Evolutionary conservation across 2,888 invertebrate genomes (phyloP).

Genomic region (Cryptocephalus moraei): DNA sequence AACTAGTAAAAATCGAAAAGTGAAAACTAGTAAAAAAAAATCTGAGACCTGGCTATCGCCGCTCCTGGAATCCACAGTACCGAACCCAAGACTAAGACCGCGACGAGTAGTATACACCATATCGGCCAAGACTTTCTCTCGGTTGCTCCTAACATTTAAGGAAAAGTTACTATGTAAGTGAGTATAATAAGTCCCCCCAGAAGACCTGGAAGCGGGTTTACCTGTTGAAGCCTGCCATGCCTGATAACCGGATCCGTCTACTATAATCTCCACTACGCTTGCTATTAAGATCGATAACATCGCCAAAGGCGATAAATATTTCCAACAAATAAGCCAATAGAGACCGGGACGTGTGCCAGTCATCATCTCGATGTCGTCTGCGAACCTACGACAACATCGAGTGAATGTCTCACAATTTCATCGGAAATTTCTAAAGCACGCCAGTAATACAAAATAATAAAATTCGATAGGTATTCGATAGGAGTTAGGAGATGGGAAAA

Average conservation of each 20-base stretch:
- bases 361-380: slow-evolving; percentile 92
- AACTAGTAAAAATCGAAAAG: not conserved
- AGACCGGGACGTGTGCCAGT: slow-evolving; percentile 78
- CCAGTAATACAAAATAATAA: too few species aligned
- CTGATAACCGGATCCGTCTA: slow-evolving; percentile 73
- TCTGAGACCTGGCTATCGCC: slow-evolving; percentile 62
- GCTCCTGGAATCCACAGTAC: slow-evolving; percentile 81
- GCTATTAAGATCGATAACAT: slow-evolving; percentile 80
- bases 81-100: slow-evolving; percentile 64
- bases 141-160: slow-evolving; percentile 46
- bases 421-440: not conserved
- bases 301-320: slow-evolving; percentile 80
- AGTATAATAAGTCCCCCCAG: too few species aligned
- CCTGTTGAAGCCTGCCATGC: slow-evolving; percentile 64
- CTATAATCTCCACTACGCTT: slow-evolving; percentile 69
- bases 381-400: slow-evolving; percentile 51
- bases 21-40: not conserved
- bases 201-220: too few species aligned
- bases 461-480: too few species aligned
- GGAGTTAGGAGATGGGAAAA: not conserved
- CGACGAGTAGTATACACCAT: slow-evolving; percentile 71
- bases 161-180: too few species aligned
- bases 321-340: slow-evolving; percentile 93
- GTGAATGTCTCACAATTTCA: not conserved
- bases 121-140: slow-evolving; percentile 75